Percentiles rank a stretch among this genome's conserved stretches.
Conservation (phyloP, 2,797 vertebrate species). For the Acanthurus lineatus region DNA sequence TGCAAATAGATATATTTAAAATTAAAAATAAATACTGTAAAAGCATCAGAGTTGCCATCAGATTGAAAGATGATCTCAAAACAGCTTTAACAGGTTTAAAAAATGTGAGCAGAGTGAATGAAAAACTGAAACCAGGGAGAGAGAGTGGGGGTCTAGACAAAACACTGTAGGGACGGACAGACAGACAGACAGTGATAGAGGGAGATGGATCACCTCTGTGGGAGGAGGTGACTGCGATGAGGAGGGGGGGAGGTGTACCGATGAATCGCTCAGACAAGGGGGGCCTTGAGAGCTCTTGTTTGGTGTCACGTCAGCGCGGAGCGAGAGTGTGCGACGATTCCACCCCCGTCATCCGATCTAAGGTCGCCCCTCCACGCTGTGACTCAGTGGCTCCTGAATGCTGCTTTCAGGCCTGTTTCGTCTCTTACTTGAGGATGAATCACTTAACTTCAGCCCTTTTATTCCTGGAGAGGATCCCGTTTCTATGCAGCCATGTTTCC, state of each 20-base stretch:
- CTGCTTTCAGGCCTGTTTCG: constrained; percentile 65
- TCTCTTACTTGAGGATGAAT: constrained; percentile 68
- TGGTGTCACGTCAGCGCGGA: constrained; percentile 65
- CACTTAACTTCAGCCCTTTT: constrained; percentile 74
- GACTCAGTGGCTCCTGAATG: constrained; percentile 77
- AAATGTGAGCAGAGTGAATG: constrained; percentile 26
- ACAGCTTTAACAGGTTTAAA: not conserved
- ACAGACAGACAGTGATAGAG: constrained; percentile 25
- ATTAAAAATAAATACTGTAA: not conserved
- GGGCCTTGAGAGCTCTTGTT: constrained; percentile 73
- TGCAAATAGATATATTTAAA: not conserved
- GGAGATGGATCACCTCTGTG: constrained; percentile 62
- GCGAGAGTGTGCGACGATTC: constrained; percentile 52
- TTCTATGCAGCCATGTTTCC: constrained; percentile 60
- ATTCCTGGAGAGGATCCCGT: constrained; percentile 72
- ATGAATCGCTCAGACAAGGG: constrained; percentile 66
- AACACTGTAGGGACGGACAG: not conserved
- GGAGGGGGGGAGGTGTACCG: constrained; percentile 7
- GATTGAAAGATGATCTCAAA: not conserved
- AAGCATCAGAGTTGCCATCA: too few relatives aligned
- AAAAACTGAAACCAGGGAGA: constrained; percentile 5
- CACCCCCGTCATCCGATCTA: constrained; percentile 76
- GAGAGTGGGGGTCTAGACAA: constrained; percentile 21
- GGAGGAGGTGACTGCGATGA: constrained; percentile 34
- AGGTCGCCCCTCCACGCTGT: constrained; percentile 68